These are phyloP conservation scores for Dicranocentrus wangi DNA, from an alignment of 2,888 invertebrate genomes.

Conservation along the genomic window DNA sequence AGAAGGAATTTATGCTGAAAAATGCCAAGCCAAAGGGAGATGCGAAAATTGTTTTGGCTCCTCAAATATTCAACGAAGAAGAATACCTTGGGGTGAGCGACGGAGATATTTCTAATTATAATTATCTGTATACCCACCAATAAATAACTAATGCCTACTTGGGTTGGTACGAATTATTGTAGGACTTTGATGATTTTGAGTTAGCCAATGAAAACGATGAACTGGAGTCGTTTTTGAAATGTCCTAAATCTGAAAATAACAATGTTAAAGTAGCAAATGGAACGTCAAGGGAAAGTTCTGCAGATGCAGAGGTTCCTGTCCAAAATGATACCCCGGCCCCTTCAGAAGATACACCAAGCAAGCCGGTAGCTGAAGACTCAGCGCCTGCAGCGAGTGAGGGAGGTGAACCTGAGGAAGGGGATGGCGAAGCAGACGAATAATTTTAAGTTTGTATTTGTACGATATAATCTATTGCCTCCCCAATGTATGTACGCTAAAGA, in stretches of 20 bases:
- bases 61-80: conserved; percentile 94
- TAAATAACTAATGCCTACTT: neutral
- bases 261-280: conserved; percentile 62
- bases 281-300: conserved; percentile 70
- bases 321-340: conserved; percentile 26
- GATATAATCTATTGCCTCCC: conserved; percentile 56
- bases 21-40: conserved; percentile 79
- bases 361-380: conserved; percentile 68
- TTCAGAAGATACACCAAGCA: conserved; percentile 27
- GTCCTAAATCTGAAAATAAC: conserved; percentile 74
- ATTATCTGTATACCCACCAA: too few species aligned
- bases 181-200: conserved; percentile 96
- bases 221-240: conserved; percentile 89
- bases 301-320: conserved; percentile 53
- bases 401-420: conserved; percentile 69
- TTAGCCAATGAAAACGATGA: conserved; percentile 92
- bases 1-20: conserved; percentile 93
- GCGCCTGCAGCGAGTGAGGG: conserved; percentile 73
- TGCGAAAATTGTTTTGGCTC: conserved; percentile 88
- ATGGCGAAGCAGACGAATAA: conserved; percentile 69
- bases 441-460: neutral
- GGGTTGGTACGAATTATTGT: conserved; percentile 19
- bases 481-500: conserved; percentile 71
- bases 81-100: conserved; percentile 94
- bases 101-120: neutral